These are phyloP conservation scores for Drosophila virilis DNA, from an alignment of 1,140 invertebrate species.

Conservation along the genomic window DNA sequence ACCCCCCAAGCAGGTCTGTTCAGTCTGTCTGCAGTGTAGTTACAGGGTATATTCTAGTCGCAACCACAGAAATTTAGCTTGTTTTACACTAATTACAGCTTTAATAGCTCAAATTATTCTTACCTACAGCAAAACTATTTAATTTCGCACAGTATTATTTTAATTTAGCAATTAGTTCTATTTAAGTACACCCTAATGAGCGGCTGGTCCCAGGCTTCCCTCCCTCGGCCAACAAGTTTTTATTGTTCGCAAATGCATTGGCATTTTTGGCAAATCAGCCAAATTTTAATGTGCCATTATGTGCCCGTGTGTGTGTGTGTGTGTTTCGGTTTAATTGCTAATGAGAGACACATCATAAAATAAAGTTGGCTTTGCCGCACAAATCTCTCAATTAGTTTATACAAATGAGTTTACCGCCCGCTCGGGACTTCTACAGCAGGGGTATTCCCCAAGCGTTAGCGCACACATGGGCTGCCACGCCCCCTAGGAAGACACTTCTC, in stretches of 20 bases:
- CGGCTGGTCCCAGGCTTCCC: background rate
- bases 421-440: constrained; percentile 47
- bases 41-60: background rate
- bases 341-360: constrained; percentile 79
- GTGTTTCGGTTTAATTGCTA: constrained; percentile 72
- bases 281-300: constrained; percentile 57
- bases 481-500: background rate
- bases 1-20: too few relatives aligned
- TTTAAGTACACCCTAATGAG: constrained; percentile 9
- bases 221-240: background rate
- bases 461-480: constrained; percentile 7
- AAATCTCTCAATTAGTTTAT: constrained; percentile 77
- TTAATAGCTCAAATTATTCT: background rate
- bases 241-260: constrained; percentile 41
- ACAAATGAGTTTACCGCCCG: constrained; percentile 83
- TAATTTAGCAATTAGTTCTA: constrained; percentile 48
- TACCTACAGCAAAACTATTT: background rate
- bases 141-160: constrained; percentile 8
- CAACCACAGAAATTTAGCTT: background rate
- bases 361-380: constrained; percentile 47
- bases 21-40: background rate
- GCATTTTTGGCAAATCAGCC: constrained; percentile 41
- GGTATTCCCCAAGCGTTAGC: constrained; percentile 39
- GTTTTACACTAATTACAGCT: background rate
- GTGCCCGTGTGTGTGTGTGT: constrained; percentile 13